phyloP scores from a whole-genome alignment of 2,113 vertebrate species.

The Collichthys lucidus region DNA sequence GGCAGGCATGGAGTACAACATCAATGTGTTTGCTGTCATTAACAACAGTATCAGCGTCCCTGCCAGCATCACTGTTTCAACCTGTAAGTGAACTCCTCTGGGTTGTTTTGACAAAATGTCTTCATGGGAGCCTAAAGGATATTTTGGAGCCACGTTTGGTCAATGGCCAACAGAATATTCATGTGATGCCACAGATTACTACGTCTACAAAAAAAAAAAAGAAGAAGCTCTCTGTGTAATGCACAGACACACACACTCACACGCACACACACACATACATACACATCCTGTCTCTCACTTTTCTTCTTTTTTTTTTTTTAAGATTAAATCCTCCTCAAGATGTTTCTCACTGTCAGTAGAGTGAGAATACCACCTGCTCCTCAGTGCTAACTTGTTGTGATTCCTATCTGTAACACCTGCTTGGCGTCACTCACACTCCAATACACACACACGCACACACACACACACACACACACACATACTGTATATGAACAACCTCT shows the following conservation, averaged over 20 bases:
- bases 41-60: constrained; percentile 90
- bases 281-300: neutral
- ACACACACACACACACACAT: constrained; percentile 6
- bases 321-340: constrained; percentile 14
- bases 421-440: constrained; percentile 38
- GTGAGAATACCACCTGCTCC: constrained; percentile 49
- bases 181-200: neutral
- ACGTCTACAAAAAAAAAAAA: too few relatives aligned
- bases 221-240: neutral
- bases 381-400: constrained; percentile 28
- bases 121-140: neutral
- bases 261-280: neutral
- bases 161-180: neutral
- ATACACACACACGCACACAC: constrained; percentile 9
- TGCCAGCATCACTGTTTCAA: constrained; percentile 88
- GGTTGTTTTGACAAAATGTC: constrained; percentile 1
- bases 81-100: constrained; percentile 88
- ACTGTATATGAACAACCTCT: constrained; percentile 4
- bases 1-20: constrained; percentile 93
- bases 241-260: neutral
- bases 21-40: constrained; percentile 93
- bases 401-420: constrained; percentile 48
- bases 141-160: neutral
- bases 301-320: constrained; percentile 3
- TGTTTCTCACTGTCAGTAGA: constrained; percentile 44